Conservation (phyloP, 2,888 invertebrate species). For the Parelbella ahira region DNA sequence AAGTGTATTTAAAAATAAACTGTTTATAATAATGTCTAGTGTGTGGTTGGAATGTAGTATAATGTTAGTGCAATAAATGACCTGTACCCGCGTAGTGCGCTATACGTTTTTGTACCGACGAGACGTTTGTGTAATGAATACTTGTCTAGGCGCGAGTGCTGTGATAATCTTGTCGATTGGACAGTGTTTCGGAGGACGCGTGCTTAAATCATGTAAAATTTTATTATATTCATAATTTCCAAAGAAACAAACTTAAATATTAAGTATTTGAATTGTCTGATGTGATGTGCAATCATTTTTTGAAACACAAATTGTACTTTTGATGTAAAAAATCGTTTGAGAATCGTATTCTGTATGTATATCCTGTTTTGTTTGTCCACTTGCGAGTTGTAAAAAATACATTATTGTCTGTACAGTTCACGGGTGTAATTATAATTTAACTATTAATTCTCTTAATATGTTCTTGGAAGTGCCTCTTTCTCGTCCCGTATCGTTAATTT, state of each 20-base stretch:
- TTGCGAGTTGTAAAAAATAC: slow-evolving; percentile 38
- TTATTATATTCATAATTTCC: slow-evolving; percentile 62
- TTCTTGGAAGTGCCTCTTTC: slow-evolving; percentile 74
- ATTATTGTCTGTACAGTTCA: slow-evolving; percentile 53
- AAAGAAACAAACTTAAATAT: slow-evolving; percentile 56
- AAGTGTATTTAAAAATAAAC: slow-evolving; percentile 56
- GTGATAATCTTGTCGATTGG: slow-evolving; percentile 47
- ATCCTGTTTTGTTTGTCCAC: slow-evolving; percentile 54
- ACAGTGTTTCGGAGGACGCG: slow-evolving; percentile 42
- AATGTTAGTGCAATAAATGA: slow-evolving; percentile 73
- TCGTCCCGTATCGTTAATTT: slow-evolving; percentile 61
- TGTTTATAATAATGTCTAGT: slow-evolving; percentile 49
- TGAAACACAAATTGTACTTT: slow-evolving; percentile 42
- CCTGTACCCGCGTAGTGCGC: slow-evolving; percentile 14
- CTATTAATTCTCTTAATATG: slow-evolving; percentile 49
- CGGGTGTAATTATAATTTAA: slow-evolving; percentile 46
- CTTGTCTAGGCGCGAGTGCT: slow-evolving; percentile 39
- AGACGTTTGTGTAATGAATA: slow-evolving; percentile 23
- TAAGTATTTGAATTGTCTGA: slow-evolving; percentile 62
- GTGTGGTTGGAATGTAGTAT: slow-evolving; percentile 56
- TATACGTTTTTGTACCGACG: slow-evolving; percentile 36
- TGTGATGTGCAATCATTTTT: slow-evolving; percentile 58
- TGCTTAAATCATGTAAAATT: slow-evolving; percentile 53
- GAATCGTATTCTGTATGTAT: slow-evolving; percentile 59
- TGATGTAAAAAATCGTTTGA: slow-evolving; percentile 50